Base-by-base conservation (phyloP, 37 sponge, comb jelly and placozoan species). In the Ephydatia muelleri region DNA sequence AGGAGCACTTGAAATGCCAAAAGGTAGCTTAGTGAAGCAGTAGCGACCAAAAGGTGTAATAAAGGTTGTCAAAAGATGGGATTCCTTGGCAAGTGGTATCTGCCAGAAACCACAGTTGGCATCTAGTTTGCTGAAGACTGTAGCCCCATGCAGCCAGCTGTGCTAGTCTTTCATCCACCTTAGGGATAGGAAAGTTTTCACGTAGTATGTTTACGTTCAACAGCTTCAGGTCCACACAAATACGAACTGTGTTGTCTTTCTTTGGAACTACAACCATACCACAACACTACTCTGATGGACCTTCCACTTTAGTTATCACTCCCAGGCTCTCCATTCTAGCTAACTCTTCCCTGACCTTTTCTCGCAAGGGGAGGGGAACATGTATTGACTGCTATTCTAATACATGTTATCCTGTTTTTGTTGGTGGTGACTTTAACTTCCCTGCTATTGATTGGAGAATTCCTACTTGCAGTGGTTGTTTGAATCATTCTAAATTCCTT, bases 101-200 rank as follows among this genome's bases (percentile, higher is more conserved):
- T 76, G 85, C 85, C 85, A 77, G 38, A 85, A 85, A 3, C 87
- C 81, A 28, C 72, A 80, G 78, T 85, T 85, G 85, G 85, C 82
- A 70, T 90, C 89, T 13, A 89, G 68, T 67, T 89, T 89, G 65
- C 36, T 40, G 49, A 83, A 89, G 30, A 82, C 33, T 28, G 30
- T 79, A 19, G 85, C 79, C 33, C 85, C 85, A n/a, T n/a, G n/a
- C n/a, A 30, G 78, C 11, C 22, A 87, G 77, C 68, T 87, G 88
- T 27, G 88, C 82, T 28, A 87, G 31, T 11, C 38, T 87, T 35
- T 87, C 88, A 48, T 87, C 88, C 21, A 86, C 86, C 38, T 71
- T 78, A 39, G 86, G 80, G 27, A 86, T 29, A 8, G 80, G 86
- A 78, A 79, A 65, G 65, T 43, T 29, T 80, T 86, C 86, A 8